phyloP scores from a whole-genome alignment of 2,888 invertebrate species.

The Macrostomum cliftonense region DNA sequence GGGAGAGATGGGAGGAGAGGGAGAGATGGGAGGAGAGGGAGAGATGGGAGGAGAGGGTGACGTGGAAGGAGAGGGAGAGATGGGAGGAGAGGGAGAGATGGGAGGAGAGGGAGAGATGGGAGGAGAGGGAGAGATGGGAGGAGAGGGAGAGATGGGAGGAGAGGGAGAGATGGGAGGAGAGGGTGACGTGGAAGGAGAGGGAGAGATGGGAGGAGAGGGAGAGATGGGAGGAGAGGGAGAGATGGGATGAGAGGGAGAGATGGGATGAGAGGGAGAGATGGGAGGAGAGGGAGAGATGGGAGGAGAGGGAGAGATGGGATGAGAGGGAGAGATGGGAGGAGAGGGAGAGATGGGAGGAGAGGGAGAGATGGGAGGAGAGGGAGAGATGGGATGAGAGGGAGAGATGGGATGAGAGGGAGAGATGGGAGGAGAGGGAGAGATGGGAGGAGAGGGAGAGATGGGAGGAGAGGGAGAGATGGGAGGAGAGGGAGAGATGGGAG shows the following conservation, averaged over 20 bases:
- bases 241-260: background rate
- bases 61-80: background rate
- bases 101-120: background rate
- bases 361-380: background rate
- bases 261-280: background rate
- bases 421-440: background rate
- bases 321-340: background rate
- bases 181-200: background rate
- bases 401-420: too few relatives aligned
- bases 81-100: background rate
- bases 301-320: background rate
- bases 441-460: background rate
- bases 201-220: background rate
- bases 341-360: background rate
- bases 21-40: too few relatives aligned
- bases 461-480: background rate
- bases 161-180: background rate
- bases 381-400: background rate
- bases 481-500: background rate
- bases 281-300: too few relatives aligned
- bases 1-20: background rate
- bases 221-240: background rate
- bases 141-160: background rate
- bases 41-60: background rate
- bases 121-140: background rate